A percentile compares a stretch with the other conserved stretches of the same genome.
These are phyloP conservation scores for Coptodon bakossiorum DNA, from an alignment of 2,113 vertebrate genomes.

Conservation along the genomic window DNA sequence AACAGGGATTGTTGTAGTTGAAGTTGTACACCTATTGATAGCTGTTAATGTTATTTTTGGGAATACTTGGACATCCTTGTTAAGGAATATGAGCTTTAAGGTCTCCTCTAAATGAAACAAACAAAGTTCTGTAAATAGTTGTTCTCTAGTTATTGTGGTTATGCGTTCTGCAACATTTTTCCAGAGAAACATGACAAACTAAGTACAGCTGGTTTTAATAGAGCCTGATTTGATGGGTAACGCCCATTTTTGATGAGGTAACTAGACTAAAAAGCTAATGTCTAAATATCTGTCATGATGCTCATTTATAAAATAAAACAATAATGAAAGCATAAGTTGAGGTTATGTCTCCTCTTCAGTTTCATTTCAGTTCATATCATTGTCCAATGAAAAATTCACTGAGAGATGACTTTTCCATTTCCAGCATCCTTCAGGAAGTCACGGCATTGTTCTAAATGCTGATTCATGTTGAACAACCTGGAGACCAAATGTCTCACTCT, in stretches of 20 bases:
- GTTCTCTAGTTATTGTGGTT: neutral
- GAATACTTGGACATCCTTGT: neutral
- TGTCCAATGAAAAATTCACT: neutral
- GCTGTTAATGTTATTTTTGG: neutral
- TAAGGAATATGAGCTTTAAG: neutral
- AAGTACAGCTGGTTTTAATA: neutral
- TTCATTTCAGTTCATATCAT: neutral
- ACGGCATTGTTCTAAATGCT: constrained; percentile 1
- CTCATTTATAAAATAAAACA: neutral
- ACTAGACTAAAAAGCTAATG: neutral
- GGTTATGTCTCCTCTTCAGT: neutral
- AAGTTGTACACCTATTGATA: neutral
- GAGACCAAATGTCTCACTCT: constrained; percentile 34
- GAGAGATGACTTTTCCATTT: neutral
- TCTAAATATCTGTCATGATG: neutral
- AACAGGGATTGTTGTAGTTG: neutral
- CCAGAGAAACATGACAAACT: neutral
- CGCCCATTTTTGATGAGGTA: neutral
- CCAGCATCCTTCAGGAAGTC: neutral
- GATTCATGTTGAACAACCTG: constrained; percentile 50
- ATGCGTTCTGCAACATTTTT: neutral
- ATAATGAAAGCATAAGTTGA: neutral
- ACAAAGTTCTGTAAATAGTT: neutral
- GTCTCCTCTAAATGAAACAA: neutral
- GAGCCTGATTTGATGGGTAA: neutral